A percentile compares a stretch with the other conserved stretches of the same genome.
Evolutionary conservation across 1,140 invertebrate species (phyloP).

Genomic region (Tetraneura akinire): DNA sequence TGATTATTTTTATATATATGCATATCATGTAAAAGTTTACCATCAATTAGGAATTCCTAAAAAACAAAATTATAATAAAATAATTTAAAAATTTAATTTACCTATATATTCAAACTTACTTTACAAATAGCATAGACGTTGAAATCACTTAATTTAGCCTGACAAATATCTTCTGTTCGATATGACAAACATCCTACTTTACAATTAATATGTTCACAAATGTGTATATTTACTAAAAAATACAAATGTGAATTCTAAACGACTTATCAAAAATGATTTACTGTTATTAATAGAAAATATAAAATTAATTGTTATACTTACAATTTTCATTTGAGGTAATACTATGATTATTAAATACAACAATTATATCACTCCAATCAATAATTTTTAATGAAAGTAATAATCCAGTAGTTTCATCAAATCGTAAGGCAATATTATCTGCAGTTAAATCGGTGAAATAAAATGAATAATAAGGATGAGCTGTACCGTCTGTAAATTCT

Average conservation of each 20-base stretch:
- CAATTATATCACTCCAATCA: slow-evolving; percentile 39
- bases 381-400: slow-evolving; percentile 29
- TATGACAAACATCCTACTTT: slow-evolving; percentile 5
- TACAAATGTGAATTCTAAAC: background rate
- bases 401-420: background rate
- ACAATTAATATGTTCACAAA: slow-evolving; percentile 26
- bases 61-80: background rate
- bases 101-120: background rate
- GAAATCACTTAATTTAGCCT: slow-evolving; percentile 5
- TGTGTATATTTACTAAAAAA: background rate
- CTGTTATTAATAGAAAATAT: no score
- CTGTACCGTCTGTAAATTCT: slow-evolving; percentile 33
- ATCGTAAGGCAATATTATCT: slow-evolving; percentile 30
- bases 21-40: background rate
- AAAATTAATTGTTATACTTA: background rate
- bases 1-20: background rate
- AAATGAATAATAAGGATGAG: slow-evolving; percentile 38
- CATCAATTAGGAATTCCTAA: slow-evolving; percentile 27
- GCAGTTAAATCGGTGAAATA: slow-evolving; percentile 42
- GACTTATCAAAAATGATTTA: no score
- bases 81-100: background rate
- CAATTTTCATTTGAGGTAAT: background rate
- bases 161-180: slow-evolving; percentile 34
- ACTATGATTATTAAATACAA: background rate
- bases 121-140: slow-evolving; percentile 39